Percentiles rank a stretch among this genome's conserved stretches.
These are phyloP conservation scores for Callospermophilus lateralis DNA, from an alignment of 2,113 vertebrate genomes.

Conservation along the genomic window DNA sequence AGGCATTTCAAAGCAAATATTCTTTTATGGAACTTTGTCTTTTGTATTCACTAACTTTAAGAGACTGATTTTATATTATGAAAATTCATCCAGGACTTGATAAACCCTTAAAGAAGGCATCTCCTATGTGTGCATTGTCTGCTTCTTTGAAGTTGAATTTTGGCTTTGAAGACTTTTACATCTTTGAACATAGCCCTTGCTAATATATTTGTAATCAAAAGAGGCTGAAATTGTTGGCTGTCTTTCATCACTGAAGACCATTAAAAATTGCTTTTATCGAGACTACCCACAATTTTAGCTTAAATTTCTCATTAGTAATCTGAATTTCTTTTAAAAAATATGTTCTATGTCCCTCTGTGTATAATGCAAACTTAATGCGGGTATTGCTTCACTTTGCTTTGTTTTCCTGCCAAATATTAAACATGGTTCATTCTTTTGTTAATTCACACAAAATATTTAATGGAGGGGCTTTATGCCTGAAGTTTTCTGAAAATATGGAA, in stretches of 20 bases:
- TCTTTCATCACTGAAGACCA: slow-evolving; percentile 56
- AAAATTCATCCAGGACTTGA: slow-evolving; percentile 47
- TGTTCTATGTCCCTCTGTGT: neutral
- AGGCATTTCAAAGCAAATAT: slow-evolving; percentile 22
- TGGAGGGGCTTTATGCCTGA: neutral
- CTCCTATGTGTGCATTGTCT: neutral
- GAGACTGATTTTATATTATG: slow-evolving; percentile 37
- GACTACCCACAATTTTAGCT: slow-evolving; percentile 17
- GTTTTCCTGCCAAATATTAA: neutral
- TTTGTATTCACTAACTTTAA: slow-evolving; percentile 59
- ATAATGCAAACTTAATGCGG: neutral
- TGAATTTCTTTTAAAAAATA: neutral
- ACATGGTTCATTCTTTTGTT: neutral
- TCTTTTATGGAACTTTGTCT: neutral
- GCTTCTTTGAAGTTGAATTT: slow-evolving; percentile 71
- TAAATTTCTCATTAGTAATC: slow-evolving; percentile 38
- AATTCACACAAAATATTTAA: neutral
- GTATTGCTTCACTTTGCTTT: neutral
- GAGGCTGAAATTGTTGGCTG: neutral
- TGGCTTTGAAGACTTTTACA: slow-evolving; percentile 65
- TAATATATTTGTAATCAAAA: slow-evolving; percentile 76
- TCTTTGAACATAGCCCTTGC: slow-evolving; percentile 61
- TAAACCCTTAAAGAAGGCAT: slow-evolving; percentile 33
- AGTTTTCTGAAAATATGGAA: neutral
- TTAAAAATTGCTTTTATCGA: slow-evolving; percentile 40